Conservation (phyloP, 2,797 vertebrate species). For the Lagodon rhomboides region DNA sequence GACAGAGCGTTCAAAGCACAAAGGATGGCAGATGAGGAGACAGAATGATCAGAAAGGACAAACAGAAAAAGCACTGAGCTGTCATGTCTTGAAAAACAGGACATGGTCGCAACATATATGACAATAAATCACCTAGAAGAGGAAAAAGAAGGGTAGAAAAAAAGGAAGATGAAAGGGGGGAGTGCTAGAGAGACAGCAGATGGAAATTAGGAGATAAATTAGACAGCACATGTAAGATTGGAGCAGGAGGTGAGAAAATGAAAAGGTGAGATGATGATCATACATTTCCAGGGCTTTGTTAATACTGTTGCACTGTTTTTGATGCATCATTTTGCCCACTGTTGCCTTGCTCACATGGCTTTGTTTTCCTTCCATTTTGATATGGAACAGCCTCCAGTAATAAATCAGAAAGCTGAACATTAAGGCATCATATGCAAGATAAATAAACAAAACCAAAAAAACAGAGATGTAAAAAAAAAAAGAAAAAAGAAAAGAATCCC, state of each 20-base stretch:
- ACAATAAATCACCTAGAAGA: conserved; percentile 32
- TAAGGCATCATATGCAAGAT: too few relatives aligned
- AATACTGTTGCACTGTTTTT: background rate
- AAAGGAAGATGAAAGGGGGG: conserved; percentile 14
- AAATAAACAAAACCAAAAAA: too few relatives aligned
- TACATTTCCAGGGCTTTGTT: conserved; percentile 12
- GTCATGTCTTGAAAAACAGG: conserved; percentile 17
- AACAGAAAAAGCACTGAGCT: conserved; percentile 10
- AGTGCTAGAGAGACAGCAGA: conserved; percentile 35
- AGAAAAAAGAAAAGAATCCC: too few relatives aligned
- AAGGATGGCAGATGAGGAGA: conserved; percentile 22
- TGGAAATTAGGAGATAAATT: conserved; percentile 43
- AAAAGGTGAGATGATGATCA: conserved; percentile 58
- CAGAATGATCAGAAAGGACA: conserved; percentile 21
- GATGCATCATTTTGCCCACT: background rate
- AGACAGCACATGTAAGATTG: conserved; percentile 40
- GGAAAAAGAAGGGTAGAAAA: conserved; percentile 6
- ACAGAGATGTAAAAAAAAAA: background rate
- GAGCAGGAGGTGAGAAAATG: conserved; percentile 46
- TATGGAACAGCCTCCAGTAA: background rate
- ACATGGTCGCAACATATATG: conserved; percentile 30
- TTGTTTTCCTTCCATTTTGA: background rate
- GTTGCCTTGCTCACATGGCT: background rate
- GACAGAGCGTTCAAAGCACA: conserved; percentile 13
- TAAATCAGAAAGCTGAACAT: background rate